A percentile compares a stretch with the other conserved stretches of the same genome.
These are phyloP conservation scores for Sandelia bainsii DNA, from an alignment of 2,797 vertebrate genomes.

Conservation along the genomic window DNA sequence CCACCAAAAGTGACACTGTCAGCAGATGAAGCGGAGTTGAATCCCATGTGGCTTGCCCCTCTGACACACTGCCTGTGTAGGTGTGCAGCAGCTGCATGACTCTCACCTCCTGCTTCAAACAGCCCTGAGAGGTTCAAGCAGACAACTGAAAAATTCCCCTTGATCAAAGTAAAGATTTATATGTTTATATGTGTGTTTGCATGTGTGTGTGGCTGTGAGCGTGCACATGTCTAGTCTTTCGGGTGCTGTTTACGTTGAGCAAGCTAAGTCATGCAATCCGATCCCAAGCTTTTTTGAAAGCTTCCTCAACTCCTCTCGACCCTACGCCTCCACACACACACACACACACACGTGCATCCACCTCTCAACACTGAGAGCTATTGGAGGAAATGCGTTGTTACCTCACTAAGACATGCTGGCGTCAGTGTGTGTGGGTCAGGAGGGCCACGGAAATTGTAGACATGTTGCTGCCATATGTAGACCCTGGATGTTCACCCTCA, in stretches of 20 bases:
- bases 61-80: slow-evolving; percentile 59
- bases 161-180: slow-evolving; percentile 53
- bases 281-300: slow-evolving; percentile 65
- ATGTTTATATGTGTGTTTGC: slow-evolving; percentile 34
- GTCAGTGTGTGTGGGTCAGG: slow-evolving; percentile 76
- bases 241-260: slow-evolving; percentile 77
- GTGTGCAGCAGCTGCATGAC: slow-evolving; percentile 53
- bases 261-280: slow-evolving; percentile 79
- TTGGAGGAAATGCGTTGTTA: slow-evolving; percentile 81
- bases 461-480: slow-evolving; percentile 74
- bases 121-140: slow-evolving; percentile 9
- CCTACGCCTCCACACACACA: slow-evolving; percentile 28
- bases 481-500: slow-evolving; percentile 44
- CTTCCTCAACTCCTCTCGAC: slow-evolving; percentile 12
- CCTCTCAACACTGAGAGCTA: slow-evolving; percentile 73
- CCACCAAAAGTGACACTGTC: slow-evolving; percentile 51
- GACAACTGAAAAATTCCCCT: slow-evolving; percentile 52
- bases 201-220: slow-evolving; percentile 15
- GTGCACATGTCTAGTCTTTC: slow-evolving; percentile 32
- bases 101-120: slow-evolving; percentile 39
- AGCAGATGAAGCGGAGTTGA: slow-evolving; percentile 53
- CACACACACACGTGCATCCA: slow-evolving; percentile 49
- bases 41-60: slow-evolving; percentile 31
- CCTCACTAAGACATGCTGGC: slow-evolving; percentile 84
- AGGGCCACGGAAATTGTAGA: slow-evolving; percentile 59